These are phyloP conservation scores for Dolomedes plantarius DNA, from an alignment of 2,888 invertebrate genomes.

Conservation along the genomic window DNA sequence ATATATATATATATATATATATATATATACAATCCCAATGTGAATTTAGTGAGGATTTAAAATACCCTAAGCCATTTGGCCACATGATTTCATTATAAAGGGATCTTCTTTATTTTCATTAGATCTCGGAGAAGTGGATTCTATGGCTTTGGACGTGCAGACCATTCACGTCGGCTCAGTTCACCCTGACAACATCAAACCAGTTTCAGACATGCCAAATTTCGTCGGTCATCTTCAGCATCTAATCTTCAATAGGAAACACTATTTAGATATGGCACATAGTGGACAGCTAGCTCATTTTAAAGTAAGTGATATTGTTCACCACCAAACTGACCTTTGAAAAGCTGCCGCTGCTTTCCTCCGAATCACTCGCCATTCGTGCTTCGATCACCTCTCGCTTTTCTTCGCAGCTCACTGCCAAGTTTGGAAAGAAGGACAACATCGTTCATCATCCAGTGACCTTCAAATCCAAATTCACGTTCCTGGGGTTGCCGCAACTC, in stretches of 20 bases:
- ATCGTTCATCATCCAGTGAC: constrained; percentile 91
- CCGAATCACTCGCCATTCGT: too few relatives aligned
- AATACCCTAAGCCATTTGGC: too few relatives aligned
- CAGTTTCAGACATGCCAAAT: constrained; percentile 86
- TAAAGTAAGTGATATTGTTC: constrained; percentile 33
- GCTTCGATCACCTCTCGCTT: too few relatives aligned
- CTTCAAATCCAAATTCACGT: constrained; percentile 93
- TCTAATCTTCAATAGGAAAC: constrained; percentile 90
- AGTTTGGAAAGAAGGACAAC: constrained; percentile 81
- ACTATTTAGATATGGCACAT: constrained; percentile 87
- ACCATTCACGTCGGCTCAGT: constrained; percentile 84
- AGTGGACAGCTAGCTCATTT: constrained; percentile 78
- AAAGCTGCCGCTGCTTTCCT: too few relatives aligned
- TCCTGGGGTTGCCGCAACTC: constrained; percentile 90
- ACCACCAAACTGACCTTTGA: too few relatives aligned
- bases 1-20: too few relatives aligned
- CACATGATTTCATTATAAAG: too few relatives aligned
- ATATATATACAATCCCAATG: too few relatives aligned
- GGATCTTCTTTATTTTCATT: too few relatives aligned
- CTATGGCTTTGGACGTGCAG: constrained; percentile 87
- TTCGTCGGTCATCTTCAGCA: constrained; percentile 95
- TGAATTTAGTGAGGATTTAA: too few relatives aligned
- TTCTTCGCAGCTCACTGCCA: constrained; percentile 85
- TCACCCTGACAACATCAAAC: constrained; percentile 53
- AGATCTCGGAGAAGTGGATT: constrained; percentile 86